These are phyloP conservation scores for Gavia stellata DNA, from an alignment of 2,113 vertebrate genomes.

Conservation along the genomic window DNA sequence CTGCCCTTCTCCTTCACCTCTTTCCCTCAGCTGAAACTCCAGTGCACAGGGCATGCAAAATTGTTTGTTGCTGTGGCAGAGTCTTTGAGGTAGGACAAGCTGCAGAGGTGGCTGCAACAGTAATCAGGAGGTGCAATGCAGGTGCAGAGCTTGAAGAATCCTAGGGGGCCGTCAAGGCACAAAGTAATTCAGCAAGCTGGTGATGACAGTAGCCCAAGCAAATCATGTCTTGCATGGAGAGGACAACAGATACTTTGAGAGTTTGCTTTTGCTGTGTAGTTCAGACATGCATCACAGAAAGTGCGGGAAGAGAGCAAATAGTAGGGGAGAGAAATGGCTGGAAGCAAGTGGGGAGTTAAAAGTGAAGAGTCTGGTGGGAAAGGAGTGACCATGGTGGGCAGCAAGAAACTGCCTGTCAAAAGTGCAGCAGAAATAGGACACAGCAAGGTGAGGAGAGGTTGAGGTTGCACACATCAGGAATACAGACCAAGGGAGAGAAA, in stretches of 20 bases:
- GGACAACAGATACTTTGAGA: not conserved
- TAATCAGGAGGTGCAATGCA: not conserved
- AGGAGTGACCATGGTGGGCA: not conserved
- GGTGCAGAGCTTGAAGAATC: not conserved
- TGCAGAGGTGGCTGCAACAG: not conserved
- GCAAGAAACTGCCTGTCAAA: not conserved
- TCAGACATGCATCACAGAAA: not conserved
- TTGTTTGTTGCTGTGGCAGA: not conserved
- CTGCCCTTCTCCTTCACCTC: not conserved
- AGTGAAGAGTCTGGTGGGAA: not conserved
- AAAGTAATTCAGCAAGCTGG: not conserved
- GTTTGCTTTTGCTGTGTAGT: not conserved
- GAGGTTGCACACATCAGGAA: not conserved
- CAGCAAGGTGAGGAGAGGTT: not conserved
- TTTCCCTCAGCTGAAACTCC: not conserved
- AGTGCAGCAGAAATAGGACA: not conserved
- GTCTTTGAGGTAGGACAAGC: not conserved
- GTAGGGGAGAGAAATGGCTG: not conserved
- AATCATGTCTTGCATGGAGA: not conserved
- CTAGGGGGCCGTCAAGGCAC: not conserved
- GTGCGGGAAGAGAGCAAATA: not conserved
- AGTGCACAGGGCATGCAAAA: not conserved
- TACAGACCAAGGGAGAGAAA: not conserved
- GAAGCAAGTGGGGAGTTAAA: not conserved
- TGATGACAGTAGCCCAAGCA: not conserved